phyloP scores from a whole-genome alignment of 2,888 invertebrate genomes.

The Cancer borealis region DNA sequence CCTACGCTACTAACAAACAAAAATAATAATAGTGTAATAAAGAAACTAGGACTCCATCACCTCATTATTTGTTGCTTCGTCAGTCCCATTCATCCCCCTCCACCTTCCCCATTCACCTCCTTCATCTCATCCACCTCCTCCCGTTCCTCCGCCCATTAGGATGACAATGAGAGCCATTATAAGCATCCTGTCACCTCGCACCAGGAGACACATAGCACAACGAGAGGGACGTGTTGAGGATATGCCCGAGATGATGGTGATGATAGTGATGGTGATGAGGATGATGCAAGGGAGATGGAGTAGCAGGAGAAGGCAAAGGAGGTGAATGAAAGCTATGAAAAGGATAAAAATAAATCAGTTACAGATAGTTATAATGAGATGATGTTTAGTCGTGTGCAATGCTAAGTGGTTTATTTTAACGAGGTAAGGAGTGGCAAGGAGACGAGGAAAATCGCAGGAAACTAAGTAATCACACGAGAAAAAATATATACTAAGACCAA shows the following conservation, averaged over 20 bases:
- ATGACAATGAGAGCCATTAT: conserved; percentile 8
- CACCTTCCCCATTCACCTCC: not conserved
- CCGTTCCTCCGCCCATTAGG: not conserved
- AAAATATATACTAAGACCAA: no score
- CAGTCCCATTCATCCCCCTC: not conserved
- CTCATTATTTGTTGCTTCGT: not conserved
- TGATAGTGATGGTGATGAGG: not conserved
- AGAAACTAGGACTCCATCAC: not conserved
- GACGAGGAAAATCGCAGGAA: no score
- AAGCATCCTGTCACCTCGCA: conserved; percentile 14
- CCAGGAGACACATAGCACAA: not conserved
- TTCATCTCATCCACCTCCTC: not conserved
- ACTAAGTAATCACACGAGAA: no score
- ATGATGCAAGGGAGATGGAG: not conserved
- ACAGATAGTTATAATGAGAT: not conserved
- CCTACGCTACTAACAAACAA: not conserved
- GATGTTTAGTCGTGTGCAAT: not conserved
- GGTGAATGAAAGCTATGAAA: not conserved
- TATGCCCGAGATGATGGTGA: not conserved
- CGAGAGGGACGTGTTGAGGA: not conserved
- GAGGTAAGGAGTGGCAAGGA: no score
- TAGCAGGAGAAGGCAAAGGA: not conserved
- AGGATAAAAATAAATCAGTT: not conserved
- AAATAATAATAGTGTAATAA: not conserved
- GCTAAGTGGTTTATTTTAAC: no score